phyloP scores from a whole-genome alignment of 2,888 invertebrate species.

The Hirtodrosophila histrioides region DNA sequence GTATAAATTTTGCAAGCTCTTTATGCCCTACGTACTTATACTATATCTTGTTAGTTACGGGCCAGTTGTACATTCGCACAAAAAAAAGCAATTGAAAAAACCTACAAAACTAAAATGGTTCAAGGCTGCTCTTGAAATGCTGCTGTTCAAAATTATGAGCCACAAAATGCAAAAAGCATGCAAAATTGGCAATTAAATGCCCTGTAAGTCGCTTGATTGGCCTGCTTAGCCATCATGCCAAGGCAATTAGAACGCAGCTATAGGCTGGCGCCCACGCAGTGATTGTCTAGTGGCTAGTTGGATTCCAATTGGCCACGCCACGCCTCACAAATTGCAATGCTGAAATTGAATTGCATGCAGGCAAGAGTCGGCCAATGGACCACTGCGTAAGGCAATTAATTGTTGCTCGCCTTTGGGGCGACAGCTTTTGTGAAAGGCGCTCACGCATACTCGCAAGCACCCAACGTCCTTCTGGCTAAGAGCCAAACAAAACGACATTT shows the following conservation, averaged over 20 bases:
- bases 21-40: neutral
- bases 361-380: slow-evolving; percentile 36
- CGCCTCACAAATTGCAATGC: slow-evolving; percentile 39
- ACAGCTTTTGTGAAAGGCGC: slow-evolving; percentile 75
- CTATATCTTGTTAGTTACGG: slow-evolving; percentile 8
- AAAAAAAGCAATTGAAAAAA: slow-evolving; percentile 17
- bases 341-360: slow-evolving; percentile 54
- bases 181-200: slow-evolving; percentile 38
- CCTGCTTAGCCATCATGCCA: slow-evolving; percentile 33
- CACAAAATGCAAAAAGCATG: slow-evolving; percentile 27
- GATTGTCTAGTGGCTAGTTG: slow-evolving; percentile 18
- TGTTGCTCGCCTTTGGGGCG: slow-evolving; percentile 73
- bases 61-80: neutral
- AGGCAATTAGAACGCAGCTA: slow-evolving; percentile 67
- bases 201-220: slow-evolving; percentile 21
- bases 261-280: slow-evolving; percentile 64
- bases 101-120: slow-evolving; percentile 42
- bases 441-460: slow-evolving; percentile 46
- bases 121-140: slow-evolving; percentile 46
- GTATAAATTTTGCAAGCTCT: neutral
- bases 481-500: slow-evolving; percentile 30
- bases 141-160: slow-evolving; percentile 30
- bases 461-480: slow-evolving; percentile 68
- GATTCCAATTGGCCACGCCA: slow-evolving; percentile 33
- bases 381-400: slow-evolving; percentile 72